Percentiles rank a stretch among this genome's conserved stretches.
Conservation (phyloP, 2,113 vertebrate species). For the Dicaeum eximium region DNA sequence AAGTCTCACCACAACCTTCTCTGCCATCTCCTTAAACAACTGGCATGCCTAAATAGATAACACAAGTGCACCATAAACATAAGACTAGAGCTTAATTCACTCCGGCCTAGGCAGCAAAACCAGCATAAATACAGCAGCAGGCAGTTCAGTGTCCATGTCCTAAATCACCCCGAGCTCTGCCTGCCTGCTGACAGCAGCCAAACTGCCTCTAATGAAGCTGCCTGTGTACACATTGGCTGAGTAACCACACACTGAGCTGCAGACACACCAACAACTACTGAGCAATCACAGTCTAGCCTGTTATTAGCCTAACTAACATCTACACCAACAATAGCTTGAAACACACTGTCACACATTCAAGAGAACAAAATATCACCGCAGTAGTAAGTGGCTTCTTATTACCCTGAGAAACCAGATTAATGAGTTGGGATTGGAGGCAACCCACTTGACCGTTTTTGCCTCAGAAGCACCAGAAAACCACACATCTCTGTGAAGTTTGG, state of each 20-base stretch:
- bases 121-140: background rate
- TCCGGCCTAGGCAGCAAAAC: background rate
- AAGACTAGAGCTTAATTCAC: background rate
- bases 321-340: background rate
- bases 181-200: background rate
- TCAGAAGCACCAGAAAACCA: fast-evolving
- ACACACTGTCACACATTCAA: background rate
- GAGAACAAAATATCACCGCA: background rate
- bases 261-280: background rate
- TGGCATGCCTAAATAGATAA: background rate
- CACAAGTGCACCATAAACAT: fast-evolving
- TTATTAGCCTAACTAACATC: background rate
- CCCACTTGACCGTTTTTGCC: background rate
- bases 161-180: background rate
- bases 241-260: background rate
- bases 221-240: background rate
- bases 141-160: background rate
- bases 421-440: background rate
- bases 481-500: background rate
- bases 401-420: background rate
- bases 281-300: background rate
- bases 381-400: background rate
- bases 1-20: background rate
- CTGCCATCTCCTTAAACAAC: background rate
- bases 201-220: background rate